Percentiles rank a stretch among this genome's conserved stretches.
phyloP scores from a whole-genome alignment of 2,113 vertebrate genomes.

The Vulpes ferrilata region DNA sequence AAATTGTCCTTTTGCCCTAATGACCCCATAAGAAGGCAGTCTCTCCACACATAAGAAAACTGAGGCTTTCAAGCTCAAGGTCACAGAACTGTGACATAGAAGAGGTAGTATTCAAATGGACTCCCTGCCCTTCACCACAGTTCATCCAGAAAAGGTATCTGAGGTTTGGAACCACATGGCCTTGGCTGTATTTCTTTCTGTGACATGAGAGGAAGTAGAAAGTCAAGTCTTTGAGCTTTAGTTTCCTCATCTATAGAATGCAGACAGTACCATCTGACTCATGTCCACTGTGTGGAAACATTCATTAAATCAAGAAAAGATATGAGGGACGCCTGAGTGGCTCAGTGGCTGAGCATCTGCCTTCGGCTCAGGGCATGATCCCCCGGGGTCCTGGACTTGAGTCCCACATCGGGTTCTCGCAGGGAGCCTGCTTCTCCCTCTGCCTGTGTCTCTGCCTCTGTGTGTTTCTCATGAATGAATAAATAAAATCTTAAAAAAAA shows the following conservation, averaged over 20 bases:
- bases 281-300: background rate
- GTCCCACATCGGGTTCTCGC: no score
- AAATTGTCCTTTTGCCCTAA: background rate
- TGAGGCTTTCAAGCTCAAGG: background rate
- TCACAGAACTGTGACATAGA: background rate
- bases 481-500: background rate
- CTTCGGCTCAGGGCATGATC: no score
- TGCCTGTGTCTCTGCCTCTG: no score
- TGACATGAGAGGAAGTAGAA: background rate
- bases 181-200: background rate
- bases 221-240: background rate
- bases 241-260: background rate
- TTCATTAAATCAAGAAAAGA: background rate
- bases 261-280: background rate
- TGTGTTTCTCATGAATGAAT: no score
- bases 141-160: background rate
- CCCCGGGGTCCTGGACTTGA: no score
- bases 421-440: no score
- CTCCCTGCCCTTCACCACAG: background rate
- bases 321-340: background rate
- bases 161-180: background rate
- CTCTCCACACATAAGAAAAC: background rate
- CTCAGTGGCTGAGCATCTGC: no score
- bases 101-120: background rate
- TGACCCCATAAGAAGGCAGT: background rate